These are phyloP conservation scores for Rhinoderma darwinii DNA, from an alignment of 2,113 vertebrate species.

Conservation along the genomic window DNA sequence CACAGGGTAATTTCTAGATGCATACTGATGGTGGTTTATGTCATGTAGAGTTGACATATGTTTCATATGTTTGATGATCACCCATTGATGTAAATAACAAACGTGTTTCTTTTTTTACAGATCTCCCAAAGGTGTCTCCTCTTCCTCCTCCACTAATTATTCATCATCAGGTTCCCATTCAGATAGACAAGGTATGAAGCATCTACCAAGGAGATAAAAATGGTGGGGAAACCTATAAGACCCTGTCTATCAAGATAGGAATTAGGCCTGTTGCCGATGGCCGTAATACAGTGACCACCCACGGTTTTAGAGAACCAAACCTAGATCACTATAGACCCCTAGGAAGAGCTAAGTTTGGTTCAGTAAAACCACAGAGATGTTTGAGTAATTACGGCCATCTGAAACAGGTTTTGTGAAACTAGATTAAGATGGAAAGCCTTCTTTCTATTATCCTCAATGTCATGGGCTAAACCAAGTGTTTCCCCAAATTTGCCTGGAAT, in stretches of 20 bases:
- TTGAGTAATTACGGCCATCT: too few relatives aligned
- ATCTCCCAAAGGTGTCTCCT: not conserved
- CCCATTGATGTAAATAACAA: not conserved
- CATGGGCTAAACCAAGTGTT: not conserved
- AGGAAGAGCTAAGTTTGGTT: not conserved
- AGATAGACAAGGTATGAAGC: slow-evolving; percentile 36
- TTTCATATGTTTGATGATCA: too few relatives aligned
- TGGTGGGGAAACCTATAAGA: not conserved
- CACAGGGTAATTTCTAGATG: not conserved
- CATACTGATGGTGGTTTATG: not conserved
- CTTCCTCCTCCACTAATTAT: slow-evolving; percentile 8
- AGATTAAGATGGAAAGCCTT: not conserved
- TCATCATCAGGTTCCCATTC: slow-evolving; percentile 41
- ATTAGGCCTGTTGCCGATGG: not conserved
- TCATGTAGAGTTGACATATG: not conserved
- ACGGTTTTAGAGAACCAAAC: not conserved
- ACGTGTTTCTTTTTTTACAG: slow-evolving; percentile 14
- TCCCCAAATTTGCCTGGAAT: not conserved
- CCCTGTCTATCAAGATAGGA: not conserved
- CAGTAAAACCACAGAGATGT: too few relatives aligned
- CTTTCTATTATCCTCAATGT: not conserved
- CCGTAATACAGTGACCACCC: not conserved
- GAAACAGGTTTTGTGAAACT: not conserved
- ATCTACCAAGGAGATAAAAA: not conserved
- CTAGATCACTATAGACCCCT: not conserved